Evolutionary conservation across 2,888 invertebrate species (phyloP).

Genomic region (Alloplasta piceator): DNA sequence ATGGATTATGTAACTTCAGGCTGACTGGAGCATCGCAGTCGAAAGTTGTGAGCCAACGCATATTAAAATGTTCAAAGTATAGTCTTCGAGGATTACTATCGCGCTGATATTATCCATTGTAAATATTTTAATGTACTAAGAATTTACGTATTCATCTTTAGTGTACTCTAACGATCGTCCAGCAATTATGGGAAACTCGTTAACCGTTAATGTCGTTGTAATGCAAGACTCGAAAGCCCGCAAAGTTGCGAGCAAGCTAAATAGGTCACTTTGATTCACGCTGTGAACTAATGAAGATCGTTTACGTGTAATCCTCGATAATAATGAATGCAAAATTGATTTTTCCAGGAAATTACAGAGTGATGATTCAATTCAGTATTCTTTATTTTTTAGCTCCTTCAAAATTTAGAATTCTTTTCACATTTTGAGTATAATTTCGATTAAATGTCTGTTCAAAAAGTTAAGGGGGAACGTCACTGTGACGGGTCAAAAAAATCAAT

Average conservation of each 20-base stretch:
- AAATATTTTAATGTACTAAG: conserved; percentile 16
- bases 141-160: neutral
- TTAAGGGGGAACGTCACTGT: no score
- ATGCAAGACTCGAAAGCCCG: conserved; percentile 12
- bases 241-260: neutral
- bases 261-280: conserved; percentile 18
- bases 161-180: conserved; percentile 41
- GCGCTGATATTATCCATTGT: neutral
- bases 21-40: neutral
- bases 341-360: conserved; percentile 13
- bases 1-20: neutral
- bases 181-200: conserved; percentile 54
- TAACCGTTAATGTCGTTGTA: conserved; percentile 32
- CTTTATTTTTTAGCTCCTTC: no score
- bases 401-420: no score
- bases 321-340: conserved; percentile 5
- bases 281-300: conserved; percentile 34
- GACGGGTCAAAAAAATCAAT: no score
- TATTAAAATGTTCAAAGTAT: conserved; percentile 3
- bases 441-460: no score
- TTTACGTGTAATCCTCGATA: conserved; percentile 3
- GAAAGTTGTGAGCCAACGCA: conserved; percentile 19
- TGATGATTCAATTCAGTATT: conserved; percentile 12
- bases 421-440: no score
- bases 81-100: neutral